These are phyloP conservation scores for Idris sp. DNA, from an alignment of 1,140 invertebrate species.

Conservation along the genomic window DNA sequence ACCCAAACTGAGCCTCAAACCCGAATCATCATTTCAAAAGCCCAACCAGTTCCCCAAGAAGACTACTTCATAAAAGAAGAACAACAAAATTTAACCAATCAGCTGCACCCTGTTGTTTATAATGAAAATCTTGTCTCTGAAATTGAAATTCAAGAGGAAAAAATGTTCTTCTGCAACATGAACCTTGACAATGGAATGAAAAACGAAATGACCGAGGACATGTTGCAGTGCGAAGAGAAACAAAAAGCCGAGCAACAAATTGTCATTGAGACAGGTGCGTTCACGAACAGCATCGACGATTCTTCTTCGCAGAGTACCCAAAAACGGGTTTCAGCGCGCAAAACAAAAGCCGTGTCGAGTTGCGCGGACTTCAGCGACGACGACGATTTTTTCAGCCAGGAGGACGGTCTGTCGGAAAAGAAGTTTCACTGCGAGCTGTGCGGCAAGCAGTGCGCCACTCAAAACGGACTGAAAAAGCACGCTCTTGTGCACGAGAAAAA, in stretches of 20 bases:
- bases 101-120: conserved; percentile 21
- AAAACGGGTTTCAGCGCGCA: conserved; percentile 66
- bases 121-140: conserved; percentile 11
- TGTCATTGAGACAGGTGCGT: conserved; percentile 6
- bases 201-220: conserved; percentile 17
- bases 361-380: conserved; percentile 67
- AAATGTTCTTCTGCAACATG: conserved; percentile 74
- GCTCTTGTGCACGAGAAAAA: conserved; percentile 72
- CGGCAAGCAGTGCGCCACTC: conserved; percentile 68
- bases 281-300: conserved; percentile 6
- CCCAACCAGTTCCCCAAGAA: conserved; percentile 40
- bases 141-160: conserved; percentile 63
- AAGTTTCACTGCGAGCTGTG: conserved; percentile 73
- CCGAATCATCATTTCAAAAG: conserved; percentile 64
- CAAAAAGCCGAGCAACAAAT: conserved; percentile 13
- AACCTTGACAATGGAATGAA: conserved; percentile 61
- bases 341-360: conserved; percentile 63
- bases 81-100: conserved; percentile 43
- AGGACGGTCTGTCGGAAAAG: conserved; percentile 62
- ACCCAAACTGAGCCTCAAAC: conserved; percentile 72
- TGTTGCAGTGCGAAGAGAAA: background rate
- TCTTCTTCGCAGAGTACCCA: too few species aligned
- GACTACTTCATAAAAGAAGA: conserved; percentile 74
- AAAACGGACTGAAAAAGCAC: conserved; percentile 75
- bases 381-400: conserved; percentile 67